Base-by-base conservation (phyloP, 2,888 invertebrate species). In the Phaedon cochleariae region DNA sequence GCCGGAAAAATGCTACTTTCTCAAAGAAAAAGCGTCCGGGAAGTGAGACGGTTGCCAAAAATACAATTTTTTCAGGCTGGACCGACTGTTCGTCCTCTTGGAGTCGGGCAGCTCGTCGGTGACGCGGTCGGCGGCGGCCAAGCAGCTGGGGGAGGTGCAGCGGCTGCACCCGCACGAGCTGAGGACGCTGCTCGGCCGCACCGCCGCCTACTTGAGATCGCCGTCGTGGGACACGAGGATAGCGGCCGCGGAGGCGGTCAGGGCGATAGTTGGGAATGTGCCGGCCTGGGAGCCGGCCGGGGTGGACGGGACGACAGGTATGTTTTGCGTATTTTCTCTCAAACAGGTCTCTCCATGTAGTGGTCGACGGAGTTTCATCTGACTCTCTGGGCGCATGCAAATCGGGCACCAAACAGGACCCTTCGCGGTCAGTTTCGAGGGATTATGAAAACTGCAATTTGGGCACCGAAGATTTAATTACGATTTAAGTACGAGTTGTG, bases 111-210 rank as follows among this genome's bases (percentile, higher is more conserved):
- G 96, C 53, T 96, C 96, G 17, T 89, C 93, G 12, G 92, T 95
- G 26, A 97, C 97, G 0, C 87, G 97, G 67, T 91, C 93, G 73
- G 96, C 97, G 10, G 97, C 97, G 0, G 97, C 97, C 6, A 90
- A 94, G 77, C 97, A 98, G 84, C 88, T 98, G 60, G 97, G 98
- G 3, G 96, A 98, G 86, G 96, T 97, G 46, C 97, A 97, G 83
- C 90, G 92, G 78, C 87, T 97, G 2, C 96, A 97, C 85, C 97
- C 97, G 0, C 96, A 97, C 81, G 97, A 98, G 82, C 84, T 98
- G 68, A 93, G 94, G 80, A 91, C 93, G 64, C 86, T 98, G 59
- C 86, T 98, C 53, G 89, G 89, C 51, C 87, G 96, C 77, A 90
- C 96, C 17, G 91, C 92, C 76, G 88, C 87, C 46, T 92, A 94